Base-by-base conservation (phyloP, 2,888 invertebrate genomes). In the Caenorhabditis zanzibari region DNA sequence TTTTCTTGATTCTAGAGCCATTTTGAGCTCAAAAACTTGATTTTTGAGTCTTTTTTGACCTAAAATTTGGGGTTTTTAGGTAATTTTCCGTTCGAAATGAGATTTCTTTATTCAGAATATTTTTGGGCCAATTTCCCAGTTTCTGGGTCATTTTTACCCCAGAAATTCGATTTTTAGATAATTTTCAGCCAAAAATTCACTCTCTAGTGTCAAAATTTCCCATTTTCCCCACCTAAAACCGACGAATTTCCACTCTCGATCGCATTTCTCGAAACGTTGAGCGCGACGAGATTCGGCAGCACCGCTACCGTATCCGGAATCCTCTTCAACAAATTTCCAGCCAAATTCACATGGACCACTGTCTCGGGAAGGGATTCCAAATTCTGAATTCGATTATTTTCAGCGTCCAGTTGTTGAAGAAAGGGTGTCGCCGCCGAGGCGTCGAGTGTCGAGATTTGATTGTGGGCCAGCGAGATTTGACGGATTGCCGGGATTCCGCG, bases 251-350 rank as follows among this genome's bases (percentile, higher is more conserved):
- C 52, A 12, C 64, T 58, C 7, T 84, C 84, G 38, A 91, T 84
- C 10, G 35, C 12, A 68, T 91, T 91, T 22, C 71, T 66, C 7
- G 86, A 88, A 9, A 91, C 69, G 82, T 91, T 91, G 19, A 91
- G 66, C 22, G 86, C 85, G 10, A 90, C 86, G 12, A 91, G 81
- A 69, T 79, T 68, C 4, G 82, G 83, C 26, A 90, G 84, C n/a
- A 63, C 66, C 1, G 76, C 75, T n/a, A 91, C 74, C 10, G 90
- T 54, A 1, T 72, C 73, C 10, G 91, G 91, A 19, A 91, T 80
- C 12, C 49, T 61, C 14, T 66, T 56, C 54, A 91, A 72, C 32
- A 74, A 49, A 73, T 91, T 91, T 22, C 77, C 59, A 2, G 90
- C 90, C 47, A 90, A 47, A 64, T 90, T 89, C 28, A 91, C 68